Conservation (phyloP, 2,797 vertebrate genomes). For the Prionace glauca region DNA sequence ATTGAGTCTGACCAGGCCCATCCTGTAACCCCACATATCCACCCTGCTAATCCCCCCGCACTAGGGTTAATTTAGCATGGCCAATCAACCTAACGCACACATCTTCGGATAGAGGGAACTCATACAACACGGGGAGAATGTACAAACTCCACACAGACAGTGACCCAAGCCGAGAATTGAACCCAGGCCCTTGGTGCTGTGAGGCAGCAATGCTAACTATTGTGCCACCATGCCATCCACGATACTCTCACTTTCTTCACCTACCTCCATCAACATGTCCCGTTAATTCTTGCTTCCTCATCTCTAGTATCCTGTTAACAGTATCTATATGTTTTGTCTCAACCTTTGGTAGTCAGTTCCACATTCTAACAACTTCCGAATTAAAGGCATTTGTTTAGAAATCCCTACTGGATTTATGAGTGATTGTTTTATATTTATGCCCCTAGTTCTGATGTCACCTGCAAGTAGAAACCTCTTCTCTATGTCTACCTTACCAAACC, state of each 20-base stretch:
- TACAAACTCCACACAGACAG: no score
- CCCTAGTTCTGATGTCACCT: background rate
- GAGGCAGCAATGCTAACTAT: no score
- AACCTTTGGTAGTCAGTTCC: background rate
- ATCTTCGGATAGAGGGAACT: no score
- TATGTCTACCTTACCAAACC: background rate
- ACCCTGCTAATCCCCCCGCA: no score
- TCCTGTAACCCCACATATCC: no score
- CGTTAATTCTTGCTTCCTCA: background rate
- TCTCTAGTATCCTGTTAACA: background rate
- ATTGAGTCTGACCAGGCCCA: no score
- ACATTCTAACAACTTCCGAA: background rate
- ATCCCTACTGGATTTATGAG: background rate
- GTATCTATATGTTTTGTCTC: no score
- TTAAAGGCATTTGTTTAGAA: background rate
- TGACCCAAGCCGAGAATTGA: no score
- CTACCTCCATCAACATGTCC: background rate
- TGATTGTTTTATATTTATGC: background rate
- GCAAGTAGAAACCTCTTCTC: background rate
- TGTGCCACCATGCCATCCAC: background rate
- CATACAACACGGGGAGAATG: no score
- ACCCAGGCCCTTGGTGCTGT: no score
- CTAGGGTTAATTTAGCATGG: no score
- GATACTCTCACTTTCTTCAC: background rate
- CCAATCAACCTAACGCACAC: no score